Base-by-base conservation (phyloP, 2,888 invertebrate genomes). In the Scaptodrosophila latifasciaeformis region DNA sequence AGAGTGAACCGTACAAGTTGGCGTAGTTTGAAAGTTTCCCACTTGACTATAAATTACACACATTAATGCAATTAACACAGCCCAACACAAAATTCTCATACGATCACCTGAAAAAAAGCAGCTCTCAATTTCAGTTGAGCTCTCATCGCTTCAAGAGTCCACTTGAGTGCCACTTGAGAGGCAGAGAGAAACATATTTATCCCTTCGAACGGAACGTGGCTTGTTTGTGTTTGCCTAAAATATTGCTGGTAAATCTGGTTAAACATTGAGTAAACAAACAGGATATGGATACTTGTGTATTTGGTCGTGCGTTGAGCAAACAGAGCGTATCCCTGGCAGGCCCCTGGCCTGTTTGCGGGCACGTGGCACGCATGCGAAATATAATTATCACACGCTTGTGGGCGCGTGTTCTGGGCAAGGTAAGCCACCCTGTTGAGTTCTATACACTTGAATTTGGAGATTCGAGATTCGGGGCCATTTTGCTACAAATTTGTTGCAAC, bases 361-460 rank as follows among this genome's bases (percentile, higher is more conserved):
- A 82, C 83, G 82, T 83, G 82, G 40, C 70, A 60, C 65, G 77
- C 66, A 76, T 64, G 65, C 63, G 68, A 62, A 71, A 81, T 70
- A 76, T 83, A 80, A 82, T 83, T 83, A 83, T 82, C 82, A 81
- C 82, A 83, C 82, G 83, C 76, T 82, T 61, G 72, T 64, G 70
- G 68, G 62, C 74, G 67, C 75, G 65, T 70, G 79, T 59, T 52
- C 52, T 35, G 44, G 35, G 30, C 34, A 45, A 13, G 42, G 35
- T 54, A 52, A 34, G 15, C 62, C 54, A 13, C 39, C 19, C 30
- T 35, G 2, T 29, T 47, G 43, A 34, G 48, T 45, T 9, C 29
- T 60, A 47, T 62, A 59, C 63, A 69, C 61, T 78, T 71, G 61
- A 75, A 49, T 51, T 59, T 39, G n/a, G n/a, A n/a, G n/a, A n/a